phyloP scores from a whole-genome alignment of 2,113 vertebrate genomes.

The Macquaria ambigua region DNA sequence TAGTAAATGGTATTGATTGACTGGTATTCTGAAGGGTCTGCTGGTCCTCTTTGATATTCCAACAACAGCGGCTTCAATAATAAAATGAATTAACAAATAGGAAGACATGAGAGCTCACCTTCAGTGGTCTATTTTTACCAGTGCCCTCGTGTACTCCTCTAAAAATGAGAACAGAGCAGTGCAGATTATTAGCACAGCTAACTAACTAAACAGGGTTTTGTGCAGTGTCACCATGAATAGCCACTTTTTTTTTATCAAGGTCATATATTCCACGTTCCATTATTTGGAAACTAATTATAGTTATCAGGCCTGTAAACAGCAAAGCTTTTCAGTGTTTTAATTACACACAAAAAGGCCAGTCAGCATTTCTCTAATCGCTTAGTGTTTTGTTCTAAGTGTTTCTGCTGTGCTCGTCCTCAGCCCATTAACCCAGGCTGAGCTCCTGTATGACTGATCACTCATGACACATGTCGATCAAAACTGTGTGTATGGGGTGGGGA shows the following conservation, averaged over 20 bases:
- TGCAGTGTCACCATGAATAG: conserved; percentile 42
- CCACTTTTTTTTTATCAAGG: conserved; percentile 17
- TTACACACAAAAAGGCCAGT: conserved; percentile 48
- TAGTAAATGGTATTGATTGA: conserved; percentile 23
- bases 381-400: conserved; percentile 7
- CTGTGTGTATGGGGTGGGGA: neutral
- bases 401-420: neutral
- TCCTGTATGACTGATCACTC: conserved; percentile 26
- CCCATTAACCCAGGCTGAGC: conserved; percentile 21
- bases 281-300: conserved; percentile 64
- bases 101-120: conserved; percentile 36
- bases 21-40: neutral
- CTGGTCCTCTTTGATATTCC: neutral
- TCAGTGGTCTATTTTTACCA: conserved; percentile 56
- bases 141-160: conserved; percentile 15
- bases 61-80: conserved; percentile 15
- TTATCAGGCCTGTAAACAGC: conserved; percentile 58
- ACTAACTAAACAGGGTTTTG: conserved; percentile 15
- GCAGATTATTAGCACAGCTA: conserved; percentile 51
- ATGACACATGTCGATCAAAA: conserved; percentile 36
- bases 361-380: conserved; percentile 53
- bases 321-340: conserved; percentile 51
- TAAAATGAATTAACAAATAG: conserved; percentile 16
- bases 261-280: conserved; percentile 24
- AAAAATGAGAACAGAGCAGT: conserved; percentile 34